phyloP scores from a whole-genome alignment of 2,113 vertebrate species.

The Hepsetus odoe region DNA sequence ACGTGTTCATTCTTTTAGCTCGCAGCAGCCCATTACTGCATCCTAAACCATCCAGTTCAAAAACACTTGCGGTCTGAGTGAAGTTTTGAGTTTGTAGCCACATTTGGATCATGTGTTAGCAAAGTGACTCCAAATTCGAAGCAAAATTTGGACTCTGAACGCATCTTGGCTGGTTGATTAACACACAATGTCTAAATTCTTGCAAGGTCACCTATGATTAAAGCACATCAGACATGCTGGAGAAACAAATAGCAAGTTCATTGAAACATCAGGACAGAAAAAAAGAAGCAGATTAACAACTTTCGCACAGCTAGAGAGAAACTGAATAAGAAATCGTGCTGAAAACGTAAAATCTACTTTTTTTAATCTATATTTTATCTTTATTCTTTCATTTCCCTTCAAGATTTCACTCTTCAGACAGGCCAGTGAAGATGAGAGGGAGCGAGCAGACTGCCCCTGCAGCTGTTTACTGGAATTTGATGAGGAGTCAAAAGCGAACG shows the following conservation, averaged over 20 bases:
- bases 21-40: no score
- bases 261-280: not conserved
- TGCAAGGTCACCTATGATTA: not conserved
- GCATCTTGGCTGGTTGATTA: no score
- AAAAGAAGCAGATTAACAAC: not conserved
- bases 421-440: slow-evolving; percentile 48
- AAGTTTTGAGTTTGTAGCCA: no score
- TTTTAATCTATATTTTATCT: slow-evolving; percentile 44
- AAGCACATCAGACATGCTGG: not conserved
- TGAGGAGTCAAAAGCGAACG: slow-evolving; percentile 51
- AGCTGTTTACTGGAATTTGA: slow-evolving; percentile 58
- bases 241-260: not conserved
- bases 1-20: no score
- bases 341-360: not conserved
- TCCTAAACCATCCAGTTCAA: no score
- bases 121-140: no score
- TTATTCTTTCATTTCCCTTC: slow-evolving; percentile 47
- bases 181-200: not conserved
- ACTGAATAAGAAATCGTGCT: not conserved
- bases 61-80: no score
- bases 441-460: slow-evolving; percentile 44
- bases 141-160: no score
- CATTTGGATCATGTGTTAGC: no score
- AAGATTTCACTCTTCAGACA: slow-evolving; percentile 46
- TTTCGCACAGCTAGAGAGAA: not conserved